Conservation (phyloP, 2,888 invertebrate genomes). For the Andrena hattorfiana region DNA sequence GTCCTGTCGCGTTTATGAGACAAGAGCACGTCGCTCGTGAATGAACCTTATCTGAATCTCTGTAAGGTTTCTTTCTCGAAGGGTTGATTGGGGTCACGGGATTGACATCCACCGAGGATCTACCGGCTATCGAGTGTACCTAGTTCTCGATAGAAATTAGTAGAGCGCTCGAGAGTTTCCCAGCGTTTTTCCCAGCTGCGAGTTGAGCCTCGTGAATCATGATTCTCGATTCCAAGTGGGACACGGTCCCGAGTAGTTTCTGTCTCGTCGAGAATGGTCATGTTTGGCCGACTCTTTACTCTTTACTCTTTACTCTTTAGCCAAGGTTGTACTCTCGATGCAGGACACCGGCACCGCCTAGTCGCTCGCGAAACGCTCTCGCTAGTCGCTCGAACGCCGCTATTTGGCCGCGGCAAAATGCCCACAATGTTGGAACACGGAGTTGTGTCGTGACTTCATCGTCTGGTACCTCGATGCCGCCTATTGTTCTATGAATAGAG, state of each 20-base stretch:
- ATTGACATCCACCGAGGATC: too few species aligned
- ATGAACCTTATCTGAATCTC: too few species aligned
- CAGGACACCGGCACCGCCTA: slow-evolving; percentile 38
- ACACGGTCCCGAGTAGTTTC: slow-evolving; percentile 37
- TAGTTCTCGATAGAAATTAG: neutral
- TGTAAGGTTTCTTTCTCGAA: too few species aligned
- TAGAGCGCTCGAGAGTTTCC: neutral
- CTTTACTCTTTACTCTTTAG: slow-evolving; percentile 23
- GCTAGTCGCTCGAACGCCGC: slow-evolving; percentile 47
- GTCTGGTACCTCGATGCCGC: slow-evolving; percentile 74
- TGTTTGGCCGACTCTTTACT: slow-evolving; percentile 43
- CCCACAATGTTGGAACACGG: slow-evolving; percentile 65
- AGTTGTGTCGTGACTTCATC: slow-evolving; percentile 76
- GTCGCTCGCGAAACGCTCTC: slow-evolving; percentile 21
- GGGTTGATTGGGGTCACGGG: too few species aligned
- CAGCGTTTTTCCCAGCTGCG: slow-evolving; percentile 5
- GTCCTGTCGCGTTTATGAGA: slow-evolving; percentile 13
- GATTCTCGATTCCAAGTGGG: slow-evolving; percentile 42
- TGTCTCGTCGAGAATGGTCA: slow-evolving; percentile 28
- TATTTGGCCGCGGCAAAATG: slow-evolving; percentile 69
- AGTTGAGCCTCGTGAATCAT: slow-evolving; percentile 34
- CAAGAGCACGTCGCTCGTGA: neutral
- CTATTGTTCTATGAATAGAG: slow-evolving; percentile 77
- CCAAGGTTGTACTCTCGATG: slow-evolving; percentile 46
- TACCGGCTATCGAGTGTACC: too few species aligned